Base-by-base conservation (phyloP, 1,140 invertebrate species). In the Lepidostoma basale region DNA sequence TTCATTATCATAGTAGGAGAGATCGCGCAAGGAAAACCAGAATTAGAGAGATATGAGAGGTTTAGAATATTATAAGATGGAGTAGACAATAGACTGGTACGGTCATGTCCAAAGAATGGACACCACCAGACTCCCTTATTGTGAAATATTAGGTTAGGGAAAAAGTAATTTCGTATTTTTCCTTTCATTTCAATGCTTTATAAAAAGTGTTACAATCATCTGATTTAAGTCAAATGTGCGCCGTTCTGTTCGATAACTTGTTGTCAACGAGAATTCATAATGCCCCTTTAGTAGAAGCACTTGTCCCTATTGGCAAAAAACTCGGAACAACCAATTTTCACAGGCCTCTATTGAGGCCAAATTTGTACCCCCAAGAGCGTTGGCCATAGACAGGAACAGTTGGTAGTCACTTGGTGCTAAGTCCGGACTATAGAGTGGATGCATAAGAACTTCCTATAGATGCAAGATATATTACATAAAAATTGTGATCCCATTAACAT, bases 161-260 rank as follows among this genome's bases (percentile, higher is more conserved):
- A 45, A 45, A 45, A 45, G 42, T 45, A 3, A 45, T 45, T 45
- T 45, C 42, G 42, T 45, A 16, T 45, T 5, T 45, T 45, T 45
- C 42, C n/a, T 18, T 16, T 45, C 20, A 45, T 45, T 45, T 45
- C 14, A 45, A 45, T 45, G 42, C 14, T 45, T 45, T 45, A 45
- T 45, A 45, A 45, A 45, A 45, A 45, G 42, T 45, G 14, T 45
- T 45, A 16, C 42, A 45, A 45, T 45, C 42, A 45, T 45, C 42
- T 8, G 42, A 45, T 45, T 45, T 45, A 16, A 28, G 22, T 52
- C 47, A 52, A 52, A 52, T 23, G 2, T 26, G 47, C 47, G 22
- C 47, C 47, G 47, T 52, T 52, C n/a, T 52, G 22, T 52, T 52
- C 22, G 47, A 52, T 52, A 52, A 52, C 26, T 52, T 52, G 22